Conservation (phyloP, 23 tunicate species). For the Halocynthia roretzi region DNA sequence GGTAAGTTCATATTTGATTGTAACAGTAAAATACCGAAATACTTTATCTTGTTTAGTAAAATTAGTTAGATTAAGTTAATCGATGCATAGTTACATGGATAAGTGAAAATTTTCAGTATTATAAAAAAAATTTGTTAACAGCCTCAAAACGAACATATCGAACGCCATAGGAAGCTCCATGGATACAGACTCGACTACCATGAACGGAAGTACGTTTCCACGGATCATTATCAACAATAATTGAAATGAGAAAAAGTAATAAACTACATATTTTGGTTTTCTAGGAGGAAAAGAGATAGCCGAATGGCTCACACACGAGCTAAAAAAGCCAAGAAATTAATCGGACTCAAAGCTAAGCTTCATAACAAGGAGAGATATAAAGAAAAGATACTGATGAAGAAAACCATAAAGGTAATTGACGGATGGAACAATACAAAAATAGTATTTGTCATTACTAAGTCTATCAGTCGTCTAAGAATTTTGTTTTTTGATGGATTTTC, state of each 20-base stretch:
- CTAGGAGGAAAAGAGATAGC: slow-evolving; percentile 74
- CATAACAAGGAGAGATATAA: slow-evolving; percentile 84
- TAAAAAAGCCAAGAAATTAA: slow-evolving; percentile 73
- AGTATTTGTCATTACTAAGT: background rate
- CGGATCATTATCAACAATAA: too few relatives aligned
- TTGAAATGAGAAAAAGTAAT: too few relatives aligned
- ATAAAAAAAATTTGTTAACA: background rate
- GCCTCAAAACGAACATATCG: slow-evolving; percentile 95
- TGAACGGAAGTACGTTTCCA: slow-evolving; percentile 38
- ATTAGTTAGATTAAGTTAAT: too few relatives aligned
- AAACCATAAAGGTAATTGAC: slow-evolving; percentile 53
- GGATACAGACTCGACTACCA: slow-evolving; percentile 80
- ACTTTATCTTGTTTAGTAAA: too few relatives aligned
- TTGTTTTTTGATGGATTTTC: background rate
- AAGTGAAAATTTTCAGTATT: too few relatives aligned
- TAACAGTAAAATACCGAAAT: too few relatives aligned
- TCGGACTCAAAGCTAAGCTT: slow-evolving; percentile 89
- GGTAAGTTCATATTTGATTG: too few relatives aligned
- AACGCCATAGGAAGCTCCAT: slow-evolving; percentile 74
- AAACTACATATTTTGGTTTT: too few relatives aligned
- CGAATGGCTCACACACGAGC: slow-evolving; percentile 74
- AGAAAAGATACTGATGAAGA: slow-evolving; percentile 98
- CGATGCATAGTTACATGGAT: too few relatives aligned
- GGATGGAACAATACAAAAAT: background rate
- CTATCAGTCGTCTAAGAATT: background rate